Conservation (phyloP, 2,888 invertebrate genomes). For the Zaprionus obscuricornis region DNA sequence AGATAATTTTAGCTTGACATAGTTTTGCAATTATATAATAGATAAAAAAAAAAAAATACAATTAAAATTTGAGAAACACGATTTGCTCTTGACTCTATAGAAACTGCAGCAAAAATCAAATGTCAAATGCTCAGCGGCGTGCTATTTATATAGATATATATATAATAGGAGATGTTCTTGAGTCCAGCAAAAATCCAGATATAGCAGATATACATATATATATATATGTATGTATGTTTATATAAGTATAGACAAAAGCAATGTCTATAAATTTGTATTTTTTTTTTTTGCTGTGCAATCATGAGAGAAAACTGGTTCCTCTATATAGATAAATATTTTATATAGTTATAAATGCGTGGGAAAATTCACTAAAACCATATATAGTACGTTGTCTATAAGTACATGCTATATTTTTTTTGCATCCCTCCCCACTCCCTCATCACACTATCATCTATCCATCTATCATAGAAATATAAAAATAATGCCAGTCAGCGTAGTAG, state of each 20-base stretch:
- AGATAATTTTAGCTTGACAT: conserved; percentile 38
- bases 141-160: conserved; percentile 5
- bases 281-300: too few relatives aligned
- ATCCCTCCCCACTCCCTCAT: too few relatives aligned
- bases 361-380: conserved; percentile 46
- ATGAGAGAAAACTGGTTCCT: conserved; percentile 56
- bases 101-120: conserved; percentile 34
- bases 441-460: not conserved
- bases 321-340: conserved; percentile 52
- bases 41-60: conserved; percentile 63
- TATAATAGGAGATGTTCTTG: conserved; percentile 30
- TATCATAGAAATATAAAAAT: conserved; percentile 13
- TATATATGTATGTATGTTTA: conserved; percentile 8
- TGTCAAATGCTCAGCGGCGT: conserved; percentile 50
- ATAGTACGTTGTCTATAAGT: conserved; percentile 5
- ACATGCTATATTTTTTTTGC: not conserved
- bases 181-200: conserved; percentile 26
- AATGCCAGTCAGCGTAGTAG: conserved; percentile 49
- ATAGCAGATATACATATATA: not conserved
- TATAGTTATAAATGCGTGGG: conserved; percentile 71
- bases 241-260: conserved; percentile 22
- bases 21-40: conserved; percentile 64
- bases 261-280: too few relatives aligned
- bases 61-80: conserved; percentile 65
- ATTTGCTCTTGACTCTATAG: conserved; percentile 57